Percentiles rank a stretch among this genome's conserved stretches.
phyloP scores from a whole-genome alignment of 2,888 invertebrate genomes.

The Thereva nobilitata region DNA sequence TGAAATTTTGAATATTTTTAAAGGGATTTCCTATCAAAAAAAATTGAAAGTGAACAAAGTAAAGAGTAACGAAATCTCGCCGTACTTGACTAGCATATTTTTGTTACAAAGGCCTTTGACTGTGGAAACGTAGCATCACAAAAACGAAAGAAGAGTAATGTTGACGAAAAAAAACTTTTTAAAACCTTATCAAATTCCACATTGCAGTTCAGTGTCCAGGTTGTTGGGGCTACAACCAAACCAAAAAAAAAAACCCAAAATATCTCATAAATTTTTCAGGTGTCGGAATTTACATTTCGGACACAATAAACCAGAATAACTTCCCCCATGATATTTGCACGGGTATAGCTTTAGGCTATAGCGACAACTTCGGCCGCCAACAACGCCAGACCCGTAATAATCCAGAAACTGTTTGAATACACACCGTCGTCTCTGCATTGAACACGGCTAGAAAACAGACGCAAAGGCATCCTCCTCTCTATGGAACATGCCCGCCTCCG shows the following conservation, averaged over 20 bases:
- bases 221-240: slow-evolving; percentile 21
- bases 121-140: too few species aligned
- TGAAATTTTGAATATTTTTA: too few species aligned
- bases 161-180: too few species aligned
- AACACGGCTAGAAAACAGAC: slow-evolving; percentile 3
- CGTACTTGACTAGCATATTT: too few species aligned
- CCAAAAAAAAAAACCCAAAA: neutral
- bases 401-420: slow-evolving; percentile 24
- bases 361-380: slow-evolving; percentile 9
- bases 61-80: too few species aligned
- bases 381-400: slow-evolving; percentile 16
- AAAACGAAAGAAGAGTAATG: too few species aligned
- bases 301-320: slow-evolving; percentile 29
- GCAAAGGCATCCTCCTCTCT: neutral
- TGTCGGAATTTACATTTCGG: slow-evolving; percentile 35
- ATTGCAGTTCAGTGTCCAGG: slow-evolving; percentile 29
- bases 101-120: too few species aligned
- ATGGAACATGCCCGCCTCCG: neutral
- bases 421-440: slow-evolving; percentile 4
- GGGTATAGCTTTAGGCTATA: slow-evolving; percentile 16
- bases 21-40: too few species aligned
- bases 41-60: too few species aligned
- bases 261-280: slow-evolving; percentile 34
- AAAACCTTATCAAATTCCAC: too few species aligned
- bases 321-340: slow-evolving; percentile 28